These are phyloP conservation scores for Chloroclysta siterata DNA, from an alignment of 2,888 invertebrate genomes.

Conservation along the genomic window DNA sequence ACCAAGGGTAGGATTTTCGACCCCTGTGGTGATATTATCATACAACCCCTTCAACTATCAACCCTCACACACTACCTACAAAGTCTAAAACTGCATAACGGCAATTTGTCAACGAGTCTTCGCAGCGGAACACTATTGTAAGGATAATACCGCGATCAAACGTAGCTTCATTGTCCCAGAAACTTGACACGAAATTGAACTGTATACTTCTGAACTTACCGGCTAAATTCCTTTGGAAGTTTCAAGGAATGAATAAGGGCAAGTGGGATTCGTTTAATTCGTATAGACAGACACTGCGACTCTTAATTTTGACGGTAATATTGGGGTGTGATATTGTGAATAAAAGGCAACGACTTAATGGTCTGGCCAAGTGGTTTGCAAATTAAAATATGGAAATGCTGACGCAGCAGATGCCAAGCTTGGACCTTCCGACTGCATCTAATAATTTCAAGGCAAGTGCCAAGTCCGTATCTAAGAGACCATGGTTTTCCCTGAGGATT, in stretches of 20 bases:
- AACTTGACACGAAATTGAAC: conserved; percentile 40
- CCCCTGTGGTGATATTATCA: conserved; percentile 78
- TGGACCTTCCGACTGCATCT: neutral
- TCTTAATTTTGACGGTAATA: conserved; percentile 76
- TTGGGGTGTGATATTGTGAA: conserved; percentile 46
- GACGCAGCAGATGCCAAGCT: neutral
- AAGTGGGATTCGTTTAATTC: conserved; percentile 82
- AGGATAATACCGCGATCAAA: conserved; percentile 82
- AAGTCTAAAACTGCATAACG: conserved; percentile 50
- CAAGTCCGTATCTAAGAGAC: too few species aligned
- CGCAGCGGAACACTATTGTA: conserved; percentile 81
- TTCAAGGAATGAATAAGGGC: conserved; percentile 64
- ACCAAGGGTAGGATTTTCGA: conserved; percentile 77
- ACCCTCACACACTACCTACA: conserved; percentile 53
- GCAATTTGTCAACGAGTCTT: conserved; percentile 73
- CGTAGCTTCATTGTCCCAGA: conserved; percentile 63
- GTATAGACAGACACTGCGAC: conserved; percentile 76
- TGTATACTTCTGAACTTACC: conserved; percentile 37
- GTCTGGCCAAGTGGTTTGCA: conserved; percentile 43
- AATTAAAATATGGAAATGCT: conserved; percentile 22
- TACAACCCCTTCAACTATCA: conserved; percentile 47
- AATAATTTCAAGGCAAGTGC: too few species aligned
- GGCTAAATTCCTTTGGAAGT: conserved; percentile 44
- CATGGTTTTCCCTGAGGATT: too few species aligned
- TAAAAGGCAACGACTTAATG: conserved; percentile 37